phyloP scores from a whole-genome alignment of 1,140 invertebrate species.

The Ips nitidus region DNA sequence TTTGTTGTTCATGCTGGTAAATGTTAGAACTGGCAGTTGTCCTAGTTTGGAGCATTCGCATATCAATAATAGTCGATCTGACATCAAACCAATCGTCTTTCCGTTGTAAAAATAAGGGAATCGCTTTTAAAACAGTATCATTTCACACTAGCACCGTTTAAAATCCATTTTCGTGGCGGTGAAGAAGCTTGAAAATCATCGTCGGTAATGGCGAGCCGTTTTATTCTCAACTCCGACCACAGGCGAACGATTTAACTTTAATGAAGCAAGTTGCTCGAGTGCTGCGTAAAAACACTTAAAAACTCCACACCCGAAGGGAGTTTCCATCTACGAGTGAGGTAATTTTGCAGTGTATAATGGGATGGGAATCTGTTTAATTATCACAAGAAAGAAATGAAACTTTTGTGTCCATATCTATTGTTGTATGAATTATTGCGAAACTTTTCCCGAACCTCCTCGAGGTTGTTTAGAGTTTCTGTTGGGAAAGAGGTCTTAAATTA shows the following conservation, averaged over 20 bases:
- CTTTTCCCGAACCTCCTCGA: no score
- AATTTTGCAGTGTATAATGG: not conserved
- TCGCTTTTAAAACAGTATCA: constrained; percentile 18
- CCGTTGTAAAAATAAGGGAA: constrained; percentile 24
- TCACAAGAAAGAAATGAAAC: not conserved
- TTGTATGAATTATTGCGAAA: no score
- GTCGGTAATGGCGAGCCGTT: constrained; percentile 28
- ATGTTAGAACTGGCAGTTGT: no score
- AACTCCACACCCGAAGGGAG: constrained; percentile 14
- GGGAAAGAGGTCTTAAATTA: no score
- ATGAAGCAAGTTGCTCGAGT: constrained; percentile 32
- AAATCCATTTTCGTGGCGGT: constrained; percentile 23
- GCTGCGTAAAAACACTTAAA: constrained; percentile 27
- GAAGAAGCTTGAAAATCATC: constrained; percentile 35
- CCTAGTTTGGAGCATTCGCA: no score
- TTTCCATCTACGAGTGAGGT: constrained; percentile 9
- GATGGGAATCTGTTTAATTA: not conserved
- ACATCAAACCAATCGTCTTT: constrained; percentile 7
- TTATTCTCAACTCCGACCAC: constrained; percentile 30
- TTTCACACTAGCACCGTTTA: constrained; percentile 20
- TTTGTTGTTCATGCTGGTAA: no score
- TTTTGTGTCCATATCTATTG: no score
- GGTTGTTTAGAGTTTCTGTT: no score
- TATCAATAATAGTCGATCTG: no score
- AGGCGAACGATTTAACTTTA: constrained; percentile 35